Percentiles rank a stretch among this genome's conserved stretches.
Conservation (phyloP, 2,797 vertebrate genomes). For the Ataeniobius toweri region DNA sequence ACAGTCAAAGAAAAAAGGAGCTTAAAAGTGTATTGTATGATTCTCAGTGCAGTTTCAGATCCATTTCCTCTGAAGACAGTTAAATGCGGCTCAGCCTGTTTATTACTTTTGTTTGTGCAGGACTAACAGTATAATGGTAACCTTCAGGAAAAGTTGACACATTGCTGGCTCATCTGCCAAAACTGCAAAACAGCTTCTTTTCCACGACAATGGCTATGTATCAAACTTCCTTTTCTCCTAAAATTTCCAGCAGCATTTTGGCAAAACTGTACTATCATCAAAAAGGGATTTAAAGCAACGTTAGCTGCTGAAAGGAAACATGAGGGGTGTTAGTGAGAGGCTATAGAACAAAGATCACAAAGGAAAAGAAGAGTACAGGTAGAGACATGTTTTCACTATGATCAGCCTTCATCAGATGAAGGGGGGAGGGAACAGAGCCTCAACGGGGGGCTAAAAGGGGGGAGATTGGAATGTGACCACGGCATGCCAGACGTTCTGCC, state of each 20-base stretch:
- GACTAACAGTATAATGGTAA: constrained; percentile 46
- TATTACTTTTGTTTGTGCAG: constrained; percentile 40
- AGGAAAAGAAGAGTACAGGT: constrained; percentile 65
- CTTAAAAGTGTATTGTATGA: constrained; percentile 7
- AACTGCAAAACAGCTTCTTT: constrained; percentile 37
- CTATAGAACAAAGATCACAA: constrained; percentile 24
- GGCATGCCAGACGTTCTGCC: constrained; percentile 84
- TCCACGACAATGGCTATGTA: constrained; percentile 4
- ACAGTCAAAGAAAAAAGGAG: not conserved
- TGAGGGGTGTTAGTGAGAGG: not conserved
- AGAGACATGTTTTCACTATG: constrained; percentile 68
- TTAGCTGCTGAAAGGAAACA: not conserved
- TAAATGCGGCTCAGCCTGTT: constrained; percentile 17
- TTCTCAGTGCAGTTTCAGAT: constrained; percentile 7
- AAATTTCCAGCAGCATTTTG: not conserved
- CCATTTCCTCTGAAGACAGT: constrained; percentile 18
- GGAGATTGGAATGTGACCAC: constrained; percentile 82
- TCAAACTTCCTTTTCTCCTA: constrained; percentile 3
- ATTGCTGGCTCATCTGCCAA: constrained; percentile 34
- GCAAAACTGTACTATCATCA: not conserved
- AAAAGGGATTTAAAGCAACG: not conserved
- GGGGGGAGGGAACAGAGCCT: constrained; percentile 70
- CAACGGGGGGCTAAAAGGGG: constrained; percentile 63
- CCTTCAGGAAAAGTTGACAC: constrained; percentile 43
- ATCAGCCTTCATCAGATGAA: constrained; percentile 45